These are phyloP conservation scores for Diaprepes abbreviatus DNA, from an alignment of 2,888 invertebrate genomes.

Conservation along the genomic window DNA sequence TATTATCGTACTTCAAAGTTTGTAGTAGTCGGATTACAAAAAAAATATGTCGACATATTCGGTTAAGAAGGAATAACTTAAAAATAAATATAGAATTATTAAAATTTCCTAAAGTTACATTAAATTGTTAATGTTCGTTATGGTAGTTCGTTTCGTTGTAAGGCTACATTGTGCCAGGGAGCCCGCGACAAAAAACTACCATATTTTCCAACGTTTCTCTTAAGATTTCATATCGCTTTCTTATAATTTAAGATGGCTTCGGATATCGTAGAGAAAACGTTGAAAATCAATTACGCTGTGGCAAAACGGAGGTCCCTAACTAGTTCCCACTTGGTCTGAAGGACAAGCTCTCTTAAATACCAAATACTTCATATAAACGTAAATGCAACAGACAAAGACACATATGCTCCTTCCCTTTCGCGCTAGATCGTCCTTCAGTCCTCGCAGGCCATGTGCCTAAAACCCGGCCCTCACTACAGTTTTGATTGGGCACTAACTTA, in stretches of 20 bases:
- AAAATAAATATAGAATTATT: slow-evolving; percentile 30
- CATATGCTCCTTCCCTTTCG: slow-evolving; percentile 47
- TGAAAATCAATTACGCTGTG: not conserved
- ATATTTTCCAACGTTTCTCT: not conserved
- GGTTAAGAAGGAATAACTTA: slow-evolving; percentile 30
- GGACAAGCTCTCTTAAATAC: slow-evolving; percentile 66
- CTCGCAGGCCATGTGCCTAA: slow-evolving; percentile 51
- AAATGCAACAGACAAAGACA: slow-evolving; percentile 17
- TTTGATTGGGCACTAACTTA: slow-evolving; percentile 1
- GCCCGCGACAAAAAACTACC: not conserved
- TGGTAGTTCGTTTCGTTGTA: slow-evolving; percentile 32
- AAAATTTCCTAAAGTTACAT: slow-evolving; percentile 39
- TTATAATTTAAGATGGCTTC: no score
- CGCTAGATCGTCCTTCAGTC: slow-evolving; percentile 66
- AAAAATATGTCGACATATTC: slow-evolving; percentile 45
- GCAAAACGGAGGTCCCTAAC: not conserved
- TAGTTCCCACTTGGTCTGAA: slow-evolving; percentile 56
- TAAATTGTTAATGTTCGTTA: slow-evolving; percentile 29
- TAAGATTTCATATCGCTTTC: no score
- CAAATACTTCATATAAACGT: slow-evolving; percentile 52
- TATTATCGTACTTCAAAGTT: slow-evolving; percentile 24
- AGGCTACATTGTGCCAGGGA: not conserved
- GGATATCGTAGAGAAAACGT: not conserved
- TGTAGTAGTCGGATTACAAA: slow-evolving; percentile 34
- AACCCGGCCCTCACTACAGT: slow-evolving; percentile 24